Conservation (phyloP, 2,113 vertebrate species). For the Arvicanthis niloticus region DNA sequence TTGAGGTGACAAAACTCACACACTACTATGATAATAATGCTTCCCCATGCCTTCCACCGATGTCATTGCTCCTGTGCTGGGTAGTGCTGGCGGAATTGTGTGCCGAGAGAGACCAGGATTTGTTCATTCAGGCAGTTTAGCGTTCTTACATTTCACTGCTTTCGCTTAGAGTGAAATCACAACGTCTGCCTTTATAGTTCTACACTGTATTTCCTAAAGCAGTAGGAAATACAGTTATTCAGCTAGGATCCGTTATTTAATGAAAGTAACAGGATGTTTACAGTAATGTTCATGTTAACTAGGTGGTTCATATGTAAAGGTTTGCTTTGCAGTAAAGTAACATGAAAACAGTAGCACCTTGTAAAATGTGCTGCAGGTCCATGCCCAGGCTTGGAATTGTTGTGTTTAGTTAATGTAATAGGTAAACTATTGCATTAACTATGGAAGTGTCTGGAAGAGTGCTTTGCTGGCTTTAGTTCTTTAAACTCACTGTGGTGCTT, state of each 20-base stretch:
- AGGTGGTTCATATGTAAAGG: background rate
- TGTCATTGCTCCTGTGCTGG: slow-evolving; percentile 52
- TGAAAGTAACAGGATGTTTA: background rate
- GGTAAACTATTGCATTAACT: background rate
- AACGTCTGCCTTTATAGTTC: slow-evolving; percentile 2
- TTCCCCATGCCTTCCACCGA: background rate
- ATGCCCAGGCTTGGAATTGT: slow-evolving; percentile 7
- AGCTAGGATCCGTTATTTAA: slow-evolving; percentile 17
- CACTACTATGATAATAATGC: background rate
- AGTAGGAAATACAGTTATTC: background rate
- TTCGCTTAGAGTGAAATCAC: slow-evolving; percentile 8
- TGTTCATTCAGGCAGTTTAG: background rate
- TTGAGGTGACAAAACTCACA: slow-evolving; percentile 31
- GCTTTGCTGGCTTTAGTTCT: slow-evolving; percentile 16
- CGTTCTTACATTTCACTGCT: background rate
- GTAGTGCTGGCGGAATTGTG: slow-evolving; percentile 7
- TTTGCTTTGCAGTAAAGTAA: slow-evolving; percentile 47
- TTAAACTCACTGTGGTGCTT: slow-evolving; percentile 4
- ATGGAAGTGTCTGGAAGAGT: background rate
- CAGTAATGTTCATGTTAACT: background rate
- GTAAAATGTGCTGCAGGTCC: background rate
- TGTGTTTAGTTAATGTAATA: slow-evolving; percentile 29
- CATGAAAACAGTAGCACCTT: background rate
- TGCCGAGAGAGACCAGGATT: background rate
- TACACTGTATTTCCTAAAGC: background rate